Evolutionary conservation across 2,888 invertebrate species (phyloP).

Genomic region (Herminia tarsipennalis): DNA sequence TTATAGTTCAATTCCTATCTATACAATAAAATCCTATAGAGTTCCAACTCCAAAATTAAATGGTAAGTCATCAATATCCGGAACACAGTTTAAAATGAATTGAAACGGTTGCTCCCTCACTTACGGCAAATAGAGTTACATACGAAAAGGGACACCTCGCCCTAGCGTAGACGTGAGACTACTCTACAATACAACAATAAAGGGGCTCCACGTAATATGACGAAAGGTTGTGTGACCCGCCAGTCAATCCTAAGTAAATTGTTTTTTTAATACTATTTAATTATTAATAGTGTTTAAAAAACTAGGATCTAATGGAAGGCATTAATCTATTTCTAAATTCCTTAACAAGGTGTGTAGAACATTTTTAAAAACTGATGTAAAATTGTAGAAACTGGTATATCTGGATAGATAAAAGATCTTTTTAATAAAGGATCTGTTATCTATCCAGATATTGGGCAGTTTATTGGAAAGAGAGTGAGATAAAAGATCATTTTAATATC

Average conservation of each 20-base stretch:
- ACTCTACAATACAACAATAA: constrained; percentile 15
- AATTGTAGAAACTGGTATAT: too few relatives aligned
- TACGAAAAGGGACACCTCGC: constrained; percentile 39
- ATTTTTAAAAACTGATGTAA: too few relatives aligned
- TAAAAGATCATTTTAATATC: too few relatives aligned
- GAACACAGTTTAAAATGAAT: constrained; percentile 42
- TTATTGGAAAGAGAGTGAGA: too few relatives aligned
- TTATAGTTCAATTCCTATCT: too few relatives aligned
- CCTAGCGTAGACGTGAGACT: constrained; percentile 32
- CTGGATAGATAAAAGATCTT: too few relatives aligned
- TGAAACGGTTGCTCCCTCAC: constrained; percentile 35
- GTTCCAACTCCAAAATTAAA: constrained; percentile 3
- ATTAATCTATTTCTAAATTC: too few relatives aligned
- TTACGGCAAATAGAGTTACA: constrained; percentile 43
- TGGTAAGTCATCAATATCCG: constrained; percentile 38
- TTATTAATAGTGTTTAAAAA: too few relatives aligned
- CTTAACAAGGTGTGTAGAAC: too few relatives aligned
- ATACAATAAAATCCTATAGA: constrained; percentile 12
- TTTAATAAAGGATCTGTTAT: too few relatives aligned
- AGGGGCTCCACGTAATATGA: constrained; percentile 14
- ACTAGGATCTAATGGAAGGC: too few relatives aligned
- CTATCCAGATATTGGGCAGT: too few relatives aligned
- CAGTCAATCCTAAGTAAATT: constrained; percentile 35
- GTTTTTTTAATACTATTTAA: constrained; percentile 23
- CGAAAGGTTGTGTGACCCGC: constrained; percentile 21